phyloP scores from a whole-genome alignment of 2,113 vertebrate genomes.

The Terrapene triunguis region DNA sequence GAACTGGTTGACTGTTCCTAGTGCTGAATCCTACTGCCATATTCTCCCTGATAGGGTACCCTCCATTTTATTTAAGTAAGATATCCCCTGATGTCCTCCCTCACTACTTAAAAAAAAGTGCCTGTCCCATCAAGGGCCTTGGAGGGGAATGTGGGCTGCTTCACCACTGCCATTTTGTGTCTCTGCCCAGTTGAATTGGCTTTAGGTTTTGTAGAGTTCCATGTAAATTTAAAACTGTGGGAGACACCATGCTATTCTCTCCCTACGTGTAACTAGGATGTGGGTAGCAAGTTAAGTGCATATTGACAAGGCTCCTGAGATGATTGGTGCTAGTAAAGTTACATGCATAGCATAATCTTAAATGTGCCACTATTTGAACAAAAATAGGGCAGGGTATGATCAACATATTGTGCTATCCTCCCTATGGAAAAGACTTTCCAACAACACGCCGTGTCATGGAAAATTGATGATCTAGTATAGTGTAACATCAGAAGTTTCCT shows the following conservation, averaged over 20 bases:
- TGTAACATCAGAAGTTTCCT: background rate
- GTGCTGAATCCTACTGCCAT: background rate
- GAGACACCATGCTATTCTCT: background rate
- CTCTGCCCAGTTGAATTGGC: background rate
- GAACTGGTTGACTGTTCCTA: background rate
- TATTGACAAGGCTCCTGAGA: background rate
- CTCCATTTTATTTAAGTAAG: background rate
- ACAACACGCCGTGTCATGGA: background rate
- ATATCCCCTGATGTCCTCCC: fast-evolving
- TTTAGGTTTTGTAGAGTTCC: background rate
- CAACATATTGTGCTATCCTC: background rate
- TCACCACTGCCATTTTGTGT: background rate
- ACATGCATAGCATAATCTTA: background rate
- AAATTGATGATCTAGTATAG: background rate
- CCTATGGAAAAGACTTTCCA: background rate
- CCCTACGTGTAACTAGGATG: background rate
- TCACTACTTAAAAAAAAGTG: fast-evolving
- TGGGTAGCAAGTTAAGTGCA: background rate
- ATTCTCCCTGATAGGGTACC: background rate
- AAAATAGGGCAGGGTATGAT: background rate
- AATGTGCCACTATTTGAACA: background rate
- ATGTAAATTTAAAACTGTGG: background rate
- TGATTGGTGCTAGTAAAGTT: background rate
- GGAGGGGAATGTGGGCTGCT: background rate
- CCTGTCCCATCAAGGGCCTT: too few species aligned